Evolutionary conservation across 2,888 invertebrate genomes (phyloP), one percentile per base, ranked within the genome.

Genomic region (Diadegma fenestrale): DNA sequence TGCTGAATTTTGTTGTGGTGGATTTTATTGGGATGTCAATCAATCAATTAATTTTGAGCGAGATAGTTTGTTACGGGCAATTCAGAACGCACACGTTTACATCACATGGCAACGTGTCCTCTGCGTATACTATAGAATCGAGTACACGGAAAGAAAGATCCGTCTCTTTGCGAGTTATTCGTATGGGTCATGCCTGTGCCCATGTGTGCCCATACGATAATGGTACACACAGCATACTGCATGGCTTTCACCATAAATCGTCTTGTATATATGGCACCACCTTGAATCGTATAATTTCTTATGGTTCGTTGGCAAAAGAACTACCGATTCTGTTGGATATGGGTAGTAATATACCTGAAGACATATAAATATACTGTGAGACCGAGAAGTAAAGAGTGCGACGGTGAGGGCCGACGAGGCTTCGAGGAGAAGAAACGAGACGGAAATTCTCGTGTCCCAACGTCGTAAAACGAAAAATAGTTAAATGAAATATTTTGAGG

Each of bases 201-300:
- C 41, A 43, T 77, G 17, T 37, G 51, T 66, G 37, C 37, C 8
- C 37, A 51, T 51, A 37, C 68, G 78, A 63, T 61, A 14, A 72
- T 54, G 51, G 51, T 61, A 79, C 30, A 79, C 30, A 58, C 19
- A 10, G 37, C 8, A 37, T 37, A 37, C 33, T 33, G 33, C 37
- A 76, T n/a, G 69, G 45, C 81, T 80, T 79, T 68, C n/a, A 75
- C 75, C 82, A 82, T 85, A 85, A 85, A 85, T 85, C 79, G 79
- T 85, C 58, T 58, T 17, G 14, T 73, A 58, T 43, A 63, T 26
- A 76, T 72, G 66, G 82, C 48, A 73, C 73, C 79, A 22, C 68
- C 69, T 79, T 64, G 76, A 79, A 79, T 85, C 82, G 85, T 82
- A 85, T 82, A 82, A 85, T 82, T 82, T 76, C 82, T 82, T 82